Evolutionary conservation across 2,888 invertebrate species (phyloP).

Genomic region (Arge pagana): DNA sequence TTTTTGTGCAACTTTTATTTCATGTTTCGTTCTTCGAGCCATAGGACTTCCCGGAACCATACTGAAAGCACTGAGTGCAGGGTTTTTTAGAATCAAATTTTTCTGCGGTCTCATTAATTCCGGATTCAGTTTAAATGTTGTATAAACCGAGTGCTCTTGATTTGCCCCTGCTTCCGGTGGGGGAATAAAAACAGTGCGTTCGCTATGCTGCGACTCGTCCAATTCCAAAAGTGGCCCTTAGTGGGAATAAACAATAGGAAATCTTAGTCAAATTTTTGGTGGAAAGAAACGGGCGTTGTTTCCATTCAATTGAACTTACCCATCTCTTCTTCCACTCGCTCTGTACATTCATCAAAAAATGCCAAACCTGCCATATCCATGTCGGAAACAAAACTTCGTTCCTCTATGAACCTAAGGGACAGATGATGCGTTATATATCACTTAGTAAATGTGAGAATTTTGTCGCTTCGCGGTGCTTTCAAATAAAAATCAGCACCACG

Average conservation of each 20-base stretch:
- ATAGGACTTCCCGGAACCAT: constrained; percentile 83
- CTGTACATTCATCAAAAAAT: constrained; percentile 97
- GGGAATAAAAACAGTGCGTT: constrained; percentile 92
- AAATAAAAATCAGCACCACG: too few species aligned
- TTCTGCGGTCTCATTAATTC: constrained; percentile 61
- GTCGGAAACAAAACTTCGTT: constrained; percentile 97
- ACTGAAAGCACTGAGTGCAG: constrained; percentile 50
- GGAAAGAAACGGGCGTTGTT: not conserved
- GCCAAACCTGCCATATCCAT: constrained; percentile 89
- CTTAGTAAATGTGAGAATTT: too few species aligned
- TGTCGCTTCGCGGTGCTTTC: too few species aligned
- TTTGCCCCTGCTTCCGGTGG: constrained; percentile 80
- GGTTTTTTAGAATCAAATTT: constrained; percentile 49
- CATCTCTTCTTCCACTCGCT: constrained; percentile 66
- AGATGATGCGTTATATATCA: too few species aligned
- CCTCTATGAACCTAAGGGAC: constrained; percentile 92
- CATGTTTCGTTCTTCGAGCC: constrained; percentile 92
- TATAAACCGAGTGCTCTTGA: constrained; percentile 57
- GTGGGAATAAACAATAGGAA: constrained; percentile 20
- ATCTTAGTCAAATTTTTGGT: constrained; percentile 4
- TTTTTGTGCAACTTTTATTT: constrained; percentile 90
- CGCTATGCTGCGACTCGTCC: constrained; percentile 76
- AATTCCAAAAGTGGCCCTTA: constrained; percentile 71
- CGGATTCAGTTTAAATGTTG: constrained; percentile 68
- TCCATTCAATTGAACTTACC: constrained; percentile 34